These are phyloP conservation scores for Gila robusta DNA, from an alignment of 2,797 vertebrate genomes.

Conservation along the genomic window DNA sequence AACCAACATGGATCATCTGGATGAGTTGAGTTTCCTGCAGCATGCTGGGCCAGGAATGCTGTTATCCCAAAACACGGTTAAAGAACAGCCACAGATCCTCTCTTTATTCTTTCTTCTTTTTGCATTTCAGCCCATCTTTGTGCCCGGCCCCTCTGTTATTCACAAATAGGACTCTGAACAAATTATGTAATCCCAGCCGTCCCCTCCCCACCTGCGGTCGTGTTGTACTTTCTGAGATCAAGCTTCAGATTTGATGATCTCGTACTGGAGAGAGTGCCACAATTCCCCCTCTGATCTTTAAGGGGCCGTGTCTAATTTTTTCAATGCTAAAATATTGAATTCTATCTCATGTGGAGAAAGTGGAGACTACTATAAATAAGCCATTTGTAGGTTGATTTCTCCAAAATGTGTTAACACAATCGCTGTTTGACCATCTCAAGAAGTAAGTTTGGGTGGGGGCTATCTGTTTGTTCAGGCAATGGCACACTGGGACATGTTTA, in stretches of 20 bases:
- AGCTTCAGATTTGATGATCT: constrained; percentile 10
- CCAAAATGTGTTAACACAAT: neutral
- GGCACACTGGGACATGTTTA: neutral
- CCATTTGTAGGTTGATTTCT: neutral
- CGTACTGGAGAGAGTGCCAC: neutral
- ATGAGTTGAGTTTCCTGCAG: constrained; percentile 76
- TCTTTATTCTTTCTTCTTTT: neutral
- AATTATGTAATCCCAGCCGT: constrained; percentile 46
- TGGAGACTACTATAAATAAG: neutral
- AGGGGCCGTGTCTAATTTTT: neutral
- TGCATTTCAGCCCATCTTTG: constrained; percentile 12
- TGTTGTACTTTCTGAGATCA: constrained; percentile 19
- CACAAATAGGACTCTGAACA: constrained; percentile 17
- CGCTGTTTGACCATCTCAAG: neutral
- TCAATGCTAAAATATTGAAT: neutral
- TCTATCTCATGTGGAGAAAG: neutral
- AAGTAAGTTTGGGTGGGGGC: too few species aligned
- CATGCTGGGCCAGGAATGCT: constrained; percentile 74
- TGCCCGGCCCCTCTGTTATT: neutral
- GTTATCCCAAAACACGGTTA: constrained; percentile 66
- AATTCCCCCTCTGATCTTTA: neutral
- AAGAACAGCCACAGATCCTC: constrained; percentile 22
- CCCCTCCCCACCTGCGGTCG: constrained; percentile 5
- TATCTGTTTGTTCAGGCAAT: neutral
- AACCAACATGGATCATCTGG: constrained; percentile 70